Conservation (phyloP, 2,888 invertebrate genomes). For the Eueremaeus valkanovi region DNA sequence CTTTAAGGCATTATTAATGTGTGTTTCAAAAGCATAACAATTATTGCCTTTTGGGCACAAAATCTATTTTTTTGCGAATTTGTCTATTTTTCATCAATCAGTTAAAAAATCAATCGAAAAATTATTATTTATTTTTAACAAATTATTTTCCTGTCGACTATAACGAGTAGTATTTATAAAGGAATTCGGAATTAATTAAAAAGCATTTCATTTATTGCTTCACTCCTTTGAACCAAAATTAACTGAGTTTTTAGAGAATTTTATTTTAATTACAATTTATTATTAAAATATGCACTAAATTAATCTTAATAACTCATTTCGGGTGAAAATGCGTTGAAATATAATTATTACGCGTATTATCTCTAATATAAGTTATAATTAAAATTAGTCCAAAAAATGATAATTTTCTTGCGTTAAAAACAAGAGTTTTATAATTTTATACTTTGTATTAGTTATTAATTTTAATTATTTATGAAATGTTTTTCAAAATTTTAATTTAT, state of each 20-base stretch:
- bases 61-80: not conserved
- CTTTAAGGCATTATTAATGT: constrained; percentile 10
- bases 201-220: no score
- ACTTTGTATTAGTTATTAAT: no score
- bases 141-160: no score
- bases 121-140: not conserved
- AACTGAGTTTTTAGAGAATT: no score
- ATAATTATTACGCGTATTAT: not conserved
- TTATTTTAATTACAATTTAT: no score
- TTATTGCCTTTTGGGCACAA: not conserved
- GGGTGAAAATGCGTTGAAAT: not conserved
- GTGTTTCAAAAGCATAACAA: not conserved
- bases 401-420: not conserved
- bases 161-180: no score
- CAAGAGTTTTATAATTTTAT: not conserved
- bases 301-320: not conserved
- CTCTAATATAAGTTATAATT: not conserved
- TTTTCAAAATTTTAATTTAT: no score
- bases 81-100: not conserved
- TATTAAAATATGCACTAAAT: not conserved
- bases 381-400: not conserved
- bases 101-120: not conserved
- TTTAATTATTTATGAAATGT: no score
- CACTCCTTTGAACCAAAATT: no score
- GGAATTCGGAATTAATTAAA: no score